phyloP scores from a whole-genome alignment of 1,140 invertebrate genomes.

The Cydia splendana region DNA sequence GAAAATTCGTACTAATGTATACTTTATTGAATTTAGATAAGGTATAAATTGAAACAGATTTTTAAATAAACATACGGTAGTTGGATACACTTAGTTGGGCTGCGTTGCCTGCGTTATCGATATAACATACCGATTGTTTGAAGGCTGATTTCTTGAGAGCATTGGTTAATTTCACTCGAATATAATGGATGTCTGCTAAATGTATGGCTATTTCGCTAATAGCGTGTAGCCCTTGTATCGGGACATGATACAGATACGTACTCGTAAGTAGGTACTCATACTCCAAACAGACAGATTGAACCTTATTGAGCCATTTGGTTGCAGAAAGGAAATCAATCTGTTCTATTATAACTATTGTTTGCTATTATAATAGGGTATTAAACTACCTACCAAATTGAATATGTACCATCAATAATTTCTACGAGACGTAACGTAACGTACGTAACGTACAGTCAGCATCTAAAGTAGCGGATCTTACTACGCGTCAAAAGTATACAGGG shows the following conservation, averaged over 20 bases:
- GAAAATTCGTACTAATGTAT: background rate
- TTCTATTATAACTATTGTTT: too few species aligned
- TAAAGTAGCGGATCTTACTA: too few species aligned
- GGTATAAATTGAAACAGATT: background rate
- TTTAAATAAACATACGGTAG: background rate
- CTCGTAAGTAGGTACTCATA: too few species aligned
- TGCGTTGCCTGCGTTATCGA: background rate
- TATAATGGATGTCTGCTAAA: constrained; percentile 7
- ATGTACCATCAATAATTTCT: too few species aligned
- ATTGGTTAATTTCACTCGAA: background rate
- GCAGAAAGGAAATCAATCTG: background rate
- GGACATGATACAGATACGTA: background rate
- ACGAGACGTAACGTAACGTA: too few species aligned
- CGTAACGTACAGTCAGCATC: too few species aligned
- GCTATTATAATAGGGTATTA: too few species aligned
- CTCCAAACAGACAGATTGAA: constrained; percentile 41
- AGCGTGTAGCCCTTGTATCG: background rate
- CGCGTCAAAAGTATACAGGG: too few species aligned
- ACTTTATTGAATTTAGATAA: background rate
- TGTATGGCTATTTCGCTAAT: background rate
- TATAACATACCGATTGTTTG: background rate
- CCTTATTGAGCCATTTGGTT: constrained; percentile 37
- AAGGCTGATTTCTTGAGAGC: background rate
- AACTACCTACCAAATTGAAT: too few species aligned
- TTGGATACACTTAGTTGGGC: too few species aligned